Conservation (phyloP, 1,140 invertebrate species). For the Pristionchus pacificus region DNA sequence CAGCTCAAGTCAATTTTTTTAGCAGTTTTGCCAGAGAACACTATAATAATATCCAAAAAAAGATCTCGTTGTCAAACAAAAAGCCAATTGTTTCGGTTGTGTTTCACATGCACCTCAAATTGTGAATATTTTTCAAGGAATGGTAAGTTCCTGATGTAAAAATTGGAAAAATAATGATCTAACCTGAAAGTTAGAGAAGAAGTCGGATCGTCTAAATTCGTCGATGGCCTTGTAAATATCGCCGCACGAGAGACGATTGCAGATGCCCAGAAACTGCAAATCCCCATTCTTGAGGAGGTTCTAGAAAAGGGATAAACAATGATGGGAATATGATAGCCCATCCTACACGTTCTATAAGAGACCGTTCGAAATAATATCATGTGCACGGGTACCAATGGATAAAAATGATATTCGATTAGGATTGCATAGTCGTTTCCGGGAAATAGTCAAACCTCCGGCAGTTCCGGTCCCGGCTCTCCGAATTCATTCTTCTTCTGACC, state of each 20-base stretch:
- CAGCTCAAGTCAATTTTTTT: slow-evolving; percentile 4
- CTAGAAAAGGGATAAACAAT: not conserved
- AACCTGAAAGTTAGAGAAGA: slow-evolving; percentile 56
- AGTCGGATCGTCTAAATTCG: slow-evolving; percentile 50
- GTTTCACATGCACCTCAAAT: no score
- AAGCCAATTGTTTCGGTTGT: no score
- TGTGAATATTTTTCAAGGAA: no score
- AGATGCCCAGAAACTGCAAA: slow-evolving; percentile 50
- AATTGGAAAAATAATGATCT: no score
- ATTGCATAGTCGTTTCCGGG: not conserved
- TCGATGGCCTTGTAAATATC: slow-evolving; percentile 57
- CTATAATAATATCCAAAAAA: no score
- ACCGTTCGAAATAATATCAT: no score
- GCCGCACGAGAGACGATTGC: slow-evolving; percentile 53
- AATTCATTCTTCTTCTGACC: slow-evolving; percentile 44
- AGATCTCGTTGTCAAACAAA: no score
- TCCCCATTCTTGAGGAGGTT: not conserved
- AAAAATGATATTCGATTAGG: not conserved
- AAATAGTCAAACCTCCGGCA: slow-evolving; percentile 32
- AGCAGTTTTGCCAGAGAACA: no score
- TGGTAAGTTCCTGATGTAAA: no score
- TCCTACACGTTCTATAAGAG: no score
- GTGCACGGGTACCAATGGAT: not conserved
- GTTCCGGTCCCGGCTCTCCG: slow-evolving; percentile 51
- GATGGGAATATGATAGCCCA: not conserved